Evolutionary conservation across 2,113 vertebrate genomes (phyloP).

Genomic region (Sialia sialis): DNA sequence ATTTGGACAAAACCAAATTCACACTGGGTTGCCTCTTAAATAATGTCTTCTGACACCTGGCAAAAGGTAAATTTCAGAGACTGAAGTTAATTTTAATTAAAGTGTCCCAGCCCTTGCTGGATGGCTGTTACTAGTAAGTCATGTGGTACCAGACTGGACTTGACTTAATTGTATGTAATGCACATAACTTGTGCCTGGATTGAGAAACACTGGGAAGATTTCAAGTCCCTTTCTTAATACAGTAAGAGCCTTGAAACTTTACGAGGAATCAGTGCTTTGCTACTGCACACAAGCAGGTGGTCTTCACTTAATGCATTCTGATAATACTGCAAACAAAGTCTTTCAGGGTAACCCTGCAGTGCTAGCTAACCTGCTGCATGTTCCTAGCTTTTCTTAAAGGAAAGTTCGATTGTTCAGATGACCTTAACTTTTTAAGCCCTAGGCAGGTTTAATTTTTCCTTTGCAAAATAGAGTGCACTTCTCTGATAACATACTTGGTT

Average conservation of each 20-base stretch:
- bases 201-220: background rate
- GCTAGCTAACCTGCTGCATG: background rate
- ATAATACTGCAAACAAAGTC: background rate
- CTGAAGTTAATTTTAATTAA: background rate
- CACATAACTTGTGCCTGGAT: background rate
- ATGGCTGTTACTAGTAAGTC: background rate
- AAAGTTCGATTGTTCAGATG: background rate
- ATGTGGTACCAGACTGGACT: background rate
- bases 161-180: background rate
- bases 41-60: background rate
- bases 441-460: background rate
- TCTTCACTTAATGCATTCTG: background rate
- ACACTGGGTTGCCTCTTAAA: background rate
- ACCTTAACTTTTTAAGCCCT: background rate
- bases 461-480: background rate
- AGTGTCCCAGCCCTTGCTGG: background rate
- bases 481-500: background rate
- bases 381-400: background rate
- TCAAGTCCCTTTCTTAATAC: background rate
- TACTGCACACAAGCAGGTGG: background rate
- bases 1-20: background rate
- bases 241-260: background rate
- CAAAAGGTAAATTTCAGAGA: background rate
- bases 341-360: background rate
- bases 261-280: background rate